Percentiles rank a stretch among this genome's conserved stretches.
These are phyloP conservation scores for Limnothrissa miodon DNA, from an alignment of 2,113 vertebrate species.

Conservation along the genomic window DNA sequence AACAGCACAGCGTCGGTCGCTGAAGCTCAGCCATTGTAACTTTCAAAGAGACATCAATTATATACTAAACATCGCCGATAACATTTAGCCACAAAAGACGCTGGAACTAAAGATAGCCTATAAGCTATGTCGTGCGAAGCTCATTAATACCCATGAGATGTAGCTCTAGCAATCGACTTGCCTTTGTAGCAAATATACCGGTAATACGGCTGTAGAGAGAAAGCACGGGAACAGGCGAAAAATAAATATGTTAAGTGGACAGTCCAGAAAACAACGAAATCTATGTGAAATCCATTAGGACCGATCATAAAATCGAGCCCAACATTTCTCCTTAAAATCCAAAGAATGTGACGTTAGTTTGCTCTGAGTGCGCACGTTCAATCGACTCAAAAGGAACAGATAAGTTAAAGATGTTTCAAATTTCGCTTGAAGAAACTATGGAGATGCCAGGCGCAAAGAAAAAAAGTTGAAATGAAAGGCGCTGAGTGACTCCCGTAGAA, in stretches of 20 bases:
- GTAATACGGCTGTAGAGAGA: neutral
- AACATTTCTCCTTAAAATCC: constrained; percentile 28
- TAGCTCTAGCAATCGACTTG: constrained; percentile 5
- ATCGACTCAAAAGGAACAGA: neutral
- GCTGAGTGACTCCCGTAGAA: constrained; percentile 50
- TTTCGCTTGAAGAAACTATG: neutral
- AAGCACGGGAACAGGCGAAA: constrained; percentile 13
- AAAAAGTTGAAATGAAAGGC: constrained; percentile 37
- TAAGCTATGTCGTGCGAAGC: neutral
- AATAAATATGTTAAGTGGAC: constrained; percentile 9
- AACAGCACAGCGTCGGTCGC: constrained; percentile 81
- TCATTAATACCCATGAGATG: constrained; percentile 15
- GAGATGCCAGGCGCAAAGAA: neutral
- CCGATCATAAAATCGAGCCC: constrained; percentile 30
- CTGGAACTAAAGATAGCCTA: neutral
- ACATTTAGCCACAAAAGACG: neutral
- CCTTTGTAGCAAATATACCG: neutral
- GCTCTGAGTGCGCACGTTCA: neutral
- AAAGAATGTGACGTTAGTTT: neutral
- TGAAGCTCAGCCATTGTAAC: constrained; percentile 52
- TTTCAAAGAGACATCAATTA: constrained; percentile 27
- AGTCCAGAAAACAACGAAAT: constrained; percentile 21
- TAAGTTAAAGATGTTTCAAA: constrained; percentile 7
- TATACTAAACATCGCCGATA: constrained; percentile 8
- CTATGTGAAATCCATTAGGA: constrained; percentile 82